Percentiles rank a stretch among this genome's conserved stretches.
phyloP scores from a whole-genome alignment of 1,140 invertebrate species.

The Rhynchophorus ferrugineus region DNA sequence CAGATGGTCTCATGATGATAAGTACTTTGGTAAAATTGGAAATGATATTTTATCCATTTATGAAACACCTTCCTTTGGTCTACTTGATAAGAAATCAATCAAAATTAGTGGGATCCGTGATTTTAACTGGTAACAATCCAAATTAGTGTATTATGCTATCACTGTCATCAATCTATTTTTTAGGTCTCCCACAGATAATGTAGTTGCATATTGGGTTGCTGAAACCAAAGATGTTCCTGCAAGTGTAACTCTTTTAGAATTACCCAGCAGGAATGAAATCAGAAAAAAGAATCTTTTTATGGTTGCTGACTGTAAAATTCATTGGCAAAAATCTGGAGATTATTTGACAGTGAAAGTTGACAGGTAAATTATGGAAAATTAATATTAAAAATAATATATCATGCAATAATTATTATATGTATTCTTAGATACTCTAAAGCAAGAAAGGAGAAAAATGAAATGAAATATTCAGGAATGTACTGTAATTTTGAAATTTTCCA shows the following conservation, averaged over 20 bases:
- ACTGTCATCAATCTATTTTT: not conserved
- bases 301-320: constrained; percentile 96
- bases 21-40: constrained; percentile 89
- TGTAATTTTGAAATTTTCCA: constrained; percentile 99
- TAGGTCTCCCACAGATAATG: constrained; percentile 86
- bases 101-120: constrained; percentile 88
- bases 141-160: not conserved
- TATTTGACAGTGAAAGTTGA: constrained; percentile 98
- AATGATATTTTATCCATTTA: constrained; percentile 84
- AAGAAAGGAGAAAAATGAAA: constrained; percentile 82
- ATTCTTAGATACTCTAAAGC: constrained; percentile 75
- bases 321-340: constrained; percentile 98
- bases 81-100: constrained; percentile 91
- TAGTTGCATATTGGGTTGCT: constrained; percentile 97
- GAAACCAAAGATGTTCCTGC: constrained; percentile 91
- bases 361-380: too few relatives aligned
- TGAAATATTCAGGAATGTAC: constrained; percentile 94
- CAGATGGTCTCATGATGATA: constrained; percentile 96
- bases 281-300: constrained; percentile 96
- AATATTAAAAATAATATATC: too few relatives aligned
- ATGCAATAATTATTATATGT: not conserved
- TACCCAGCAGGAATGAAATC: constrained; percentile 83
- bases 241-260: constrained; percentile 73
- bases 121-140: constrained; percentile 72
- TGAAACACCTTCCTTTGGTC: constrained; percentile 88